Evolutionary conservation across 2,113 vertebrate genomes (phyloP).

Genomic region (Pycnonotus jocosus): DNA sequence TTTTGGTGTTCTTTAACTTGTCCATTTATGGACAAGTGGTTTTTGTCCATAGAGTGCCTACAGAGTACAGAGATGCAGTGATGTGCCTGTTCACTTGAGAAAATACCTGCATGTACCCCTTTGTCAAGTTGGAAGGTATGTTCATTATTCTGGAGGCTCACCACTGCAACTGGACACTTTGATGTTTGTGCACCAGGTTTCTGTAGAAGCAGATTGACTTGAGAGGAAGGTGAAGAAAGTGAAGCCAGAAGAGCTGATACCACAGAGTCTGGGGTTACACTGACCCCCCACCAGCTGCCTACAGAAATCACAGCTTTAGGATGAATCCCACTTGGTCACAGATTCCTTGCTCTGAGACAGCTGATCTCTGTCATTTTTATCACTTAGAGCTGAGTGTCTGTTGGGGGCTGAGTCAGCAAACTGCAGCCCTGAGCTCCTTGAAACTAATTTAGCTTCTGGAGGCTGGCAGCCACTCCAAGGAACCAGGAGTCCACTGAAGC

Average conservation of each 20-base stretch:
- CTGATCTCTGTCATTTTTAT: neutral
- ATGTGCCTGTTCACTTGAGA: neutral
- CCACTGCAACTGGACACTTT: neutral
- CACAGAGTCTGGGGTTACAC: neutral
- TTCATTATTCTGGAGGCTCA: neutral
- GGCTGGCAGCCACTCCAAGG: neutral
- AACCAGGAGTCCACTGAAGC: neutral
- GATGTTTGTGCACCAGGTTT: neutral
- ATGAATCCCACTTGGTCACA: neutral
- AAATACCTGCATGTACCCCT: neutral
- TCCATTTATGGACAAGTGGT: neutral
- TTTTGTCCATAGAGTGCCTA: neutral
- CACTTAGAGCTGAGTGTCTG: neutral
- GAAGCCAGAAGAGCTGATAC: neutral
- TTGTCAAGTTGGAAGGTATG: neutral
- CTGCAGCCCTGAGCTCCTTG: neutral
- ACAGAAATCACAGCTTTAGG: neutral
- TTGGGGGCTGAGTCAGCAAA: neutral
- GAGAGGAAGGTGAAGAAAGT: neutral
- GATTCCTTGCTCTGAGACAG: neutral
- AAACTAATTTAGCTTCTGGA: neutral
- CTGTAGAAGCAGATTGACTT: neutral
- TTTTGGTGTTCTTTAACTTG: neutral
- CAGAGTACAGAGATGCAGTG: neutral
- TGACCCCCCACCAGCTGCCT: neutral